Evolutionary conservation across 2,888 invertebrate genomes (phyloP), one percentile per base, ranked within the genome.

Genomic region (Amblyteles armatorius): DNA sequence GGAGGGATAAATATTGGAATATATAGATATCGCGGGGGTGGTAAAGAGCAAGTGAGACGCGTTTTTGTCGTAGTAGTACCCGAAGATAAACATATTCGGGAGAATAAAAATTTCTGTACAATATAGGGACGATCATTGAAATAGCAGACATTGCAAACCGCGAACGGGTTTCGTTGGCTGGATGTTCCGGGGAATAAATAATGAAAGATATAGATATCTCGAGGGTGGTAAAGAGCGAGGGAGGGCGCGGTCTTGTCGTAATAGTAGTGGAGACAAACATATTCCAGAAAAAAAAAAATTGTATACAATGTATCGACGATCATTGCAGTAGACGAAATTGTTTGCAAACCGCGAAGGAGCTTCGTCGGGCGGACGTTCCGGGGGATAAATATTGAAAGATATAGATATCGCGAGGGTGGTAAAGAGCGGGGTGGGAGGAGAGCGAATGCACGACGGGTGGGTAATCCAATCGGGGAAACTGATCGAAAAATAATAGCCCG

Each of bases 381-480:
- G n/a, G 7, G 65, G 33, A 36, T n/a, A 65, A 29, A 44, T 44
- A 72, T 40, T 68, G 36, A 78, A 68, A 69, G 48, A 36, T 16
- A 52, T 40, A 72, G 65, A 55, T 63, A 7, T 82, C 83, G 88
- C 69, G 74, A 60, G 77, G 60, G 79, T 72, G 81, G 79, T 68
- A 74, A 55, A 71, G 81, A 83, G 79, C 48, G 72, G 77, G 67
- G 82, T 44, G 81, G 77, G 74, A 84, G 68, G 80, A 76, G 68
- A 77, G 83, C 26, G 79, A 85, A 85, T 73, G 60, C 80, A 71
- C 88, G 87, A 79, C 81, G 88, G 88, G 86, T 87, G 83, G 88
- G 87, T 93, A 93, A 94, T 93, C 91, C 92, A 93, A 94, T 94
- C 92, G 91, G 92, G 90, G 91, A 92, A 92, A 91, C 91, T 92